phyloP scores from a whole-genome alignment of 2,797 vertebrate genomes.

The Hephaestus fuliginosus region DNA sequence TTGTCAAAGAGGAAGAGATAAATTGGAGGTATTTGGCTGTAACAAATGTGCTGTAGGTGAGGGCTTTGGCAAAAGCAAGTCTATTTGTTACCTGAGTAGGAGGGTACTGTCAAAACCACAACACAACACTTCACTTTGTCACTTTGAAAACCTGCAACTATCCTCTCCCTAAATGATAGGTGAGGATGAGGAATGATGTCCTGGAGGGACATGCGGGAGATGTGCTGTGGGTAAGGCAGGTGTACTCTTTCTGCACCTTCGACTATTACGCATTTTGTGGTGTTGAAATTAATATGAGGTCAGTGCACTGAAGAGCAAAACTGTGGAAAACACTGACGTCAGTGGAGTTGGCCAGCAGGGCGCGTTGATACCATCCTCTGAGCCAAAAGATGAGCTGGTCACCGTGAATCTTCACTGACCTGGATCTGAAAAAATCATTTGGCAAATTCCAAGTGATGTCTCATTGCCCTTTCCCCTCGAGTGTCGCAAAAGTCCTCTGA shows the following conservation, averaged over 20 bases:
- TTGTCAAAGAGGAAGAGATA: constrained; percentile 44
- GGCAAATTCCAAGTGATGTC: constrained; percentile 29
- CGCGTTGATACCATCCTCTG: not conserved
- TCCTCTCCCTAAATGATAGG: constrained; percentile 50
- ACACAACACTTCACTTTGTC: constrained; percentile 56
- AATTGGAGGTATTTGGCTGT: constrained; percentile 39
- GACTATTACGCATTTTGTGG: not conserved
- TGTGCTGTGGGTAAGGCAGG: constrained; percentile 28
- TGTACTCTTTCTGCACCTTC: constrained; percentile 52
- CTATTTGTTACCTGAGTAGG: constrained; percentile 46
- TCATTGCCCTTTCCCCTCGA: constrained; percentile 28
- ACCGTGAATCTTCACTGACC: not conserved
- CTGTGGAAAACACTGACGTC: constrained; percentile 63
- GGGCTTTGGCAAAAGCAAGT: constrained; percentile 23
- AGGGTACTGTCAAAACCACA: constrained; percentile 43
- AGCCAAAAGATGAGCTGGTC: constrained; percentile 45
- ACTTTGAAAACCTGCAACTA: constrained; percentile 68
- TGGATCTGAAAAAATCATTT: constrained; percentile 36
- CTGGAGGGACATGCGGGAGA: constrained; percentile 44
- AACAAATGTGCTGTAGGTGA: constrained; percentile 24
- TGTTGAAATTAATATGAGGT: constrained; percentile 51
- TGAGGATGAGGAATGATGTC: constrained; percentile 66
- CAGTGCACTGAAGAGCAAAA: constrained; percentile 32
- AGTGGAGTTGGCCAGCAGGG: constrained; percentile 14
- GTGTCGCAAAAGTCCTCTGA: constrained; percentile 35